Conservation (phyloP, 2,797 vertebrate genomes). For the Pantherophis vulpinus region DNA sequence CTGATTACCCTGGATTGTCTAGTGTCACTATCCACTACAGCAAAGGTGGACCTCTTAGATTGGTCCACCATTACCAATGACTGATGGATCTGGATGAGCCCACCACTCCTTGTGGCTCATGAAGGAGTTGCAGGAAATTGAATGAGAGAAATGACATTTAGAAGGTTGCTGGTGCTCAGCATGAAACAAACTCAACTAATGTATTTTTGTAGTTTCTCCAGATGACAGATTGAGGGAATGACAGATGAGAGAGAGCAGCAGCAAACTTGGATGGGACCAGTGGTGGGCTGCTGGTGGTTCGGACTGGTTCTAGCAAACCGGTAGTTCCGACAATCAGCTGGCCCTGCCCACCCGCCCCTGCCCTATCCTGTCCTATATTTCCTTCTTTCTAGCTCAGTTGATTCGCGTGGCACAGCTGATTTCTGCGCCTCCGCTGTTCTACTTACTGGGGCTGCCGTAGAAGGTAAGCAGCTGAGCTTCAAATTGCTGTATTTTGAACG, state of each 20-base stretch:
- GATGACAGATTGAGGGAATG: neutral
- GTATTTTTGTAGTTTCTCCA: neutral
- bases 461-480: too few species aligned
- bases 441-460: too few species aligned
- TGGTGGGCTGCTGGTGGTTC: too few species aligned
- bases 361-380: too few species aligned
- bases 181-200: neutral
- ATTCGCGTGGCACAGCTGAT: too few species aligned
- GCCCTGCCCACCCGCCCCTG: too few species aligned
- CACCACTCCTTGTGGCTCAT: neutral
- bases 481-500: too few species aligned
- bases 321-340: too few species aligned
- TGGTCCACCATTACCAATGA: neutral
- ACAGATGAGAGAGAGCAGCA: neutral
- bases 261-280: neutral
- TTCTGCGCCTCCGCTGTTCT: too few species aligned
- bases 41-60: neutral
- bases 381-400: too few species aligned
- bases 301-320: too few species aligned
- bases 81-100: neutral
- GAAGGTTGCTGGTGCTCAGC: neutral
- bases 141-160: neutral
- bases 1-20: neutral
- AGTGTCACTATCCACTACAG: neutral
- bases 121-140: neutral